Evolutionary conservation across 2,797 vertebrate genomes (phyloP).

Genomic region (Lacerta viridis): DNA sequence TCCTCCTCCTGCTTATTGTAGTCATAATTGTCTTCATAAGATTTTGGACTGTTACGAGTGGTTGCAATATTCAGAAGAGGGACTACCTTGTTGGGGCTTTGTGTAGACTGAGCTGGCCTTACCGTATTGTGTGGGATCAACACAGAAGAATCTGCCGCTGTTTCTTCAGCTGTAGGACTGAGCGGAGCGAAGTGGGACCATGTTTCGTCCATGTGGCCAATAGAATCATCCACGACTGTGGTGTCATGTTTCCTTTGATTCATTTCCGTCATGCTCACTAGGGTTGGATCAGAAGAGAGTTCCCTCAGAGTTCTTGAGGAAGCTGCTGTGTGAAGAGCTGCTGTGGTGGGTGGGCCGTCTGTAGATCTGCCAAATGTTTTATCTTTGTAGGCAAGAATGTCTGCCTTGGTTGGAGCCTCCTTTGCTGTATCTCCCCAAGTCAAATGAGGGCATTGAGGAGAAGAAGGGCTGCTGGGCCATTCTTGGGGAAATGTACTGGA

Average conservation of each 20-base stretch:
- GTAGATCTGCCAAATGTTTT: not conserved
- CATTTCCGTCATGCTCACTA: not conserved
- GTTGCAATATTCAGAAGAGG: not conserved
- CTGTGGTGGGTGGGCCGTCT: not conserved
- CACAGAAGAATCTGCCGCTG: not conserved
- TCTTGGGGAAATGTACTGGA: constrained; percentile 8
- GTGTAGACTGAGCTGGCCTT: not conserved
- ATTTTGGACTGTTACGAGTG: not conserved
- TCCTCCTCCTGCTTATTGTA: not conserved
- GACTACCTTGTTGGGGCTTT: not conserved
- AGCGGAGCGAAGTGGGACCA: not conserved
- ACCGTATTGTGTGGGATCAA: not conserved
- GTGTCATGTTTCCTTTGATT: constrained; percentile 22
- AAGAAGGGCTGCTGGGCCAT: not conserved
- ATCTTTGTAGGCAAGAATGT: not conserved
- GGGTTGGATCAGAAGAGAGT: not conserved
- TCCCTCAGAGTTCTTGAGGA: not conserved
- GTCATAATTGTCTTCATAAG: constrained; percentile 67
- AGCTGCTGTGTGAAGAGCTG: not conserved
- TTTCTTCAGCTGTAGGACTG: not conserved
- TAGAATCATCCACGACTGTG: accelerated
- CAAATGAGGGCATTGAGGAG: accelerated
- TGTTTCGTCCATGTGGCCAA: accelerated
- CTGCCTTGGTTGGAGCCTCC: not conserved
- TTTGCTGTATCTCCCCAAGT: not conserved